Conservation (phyloP, 2,888 invertebrate genomes). For the Zhengitettix transpicula region DNA sequence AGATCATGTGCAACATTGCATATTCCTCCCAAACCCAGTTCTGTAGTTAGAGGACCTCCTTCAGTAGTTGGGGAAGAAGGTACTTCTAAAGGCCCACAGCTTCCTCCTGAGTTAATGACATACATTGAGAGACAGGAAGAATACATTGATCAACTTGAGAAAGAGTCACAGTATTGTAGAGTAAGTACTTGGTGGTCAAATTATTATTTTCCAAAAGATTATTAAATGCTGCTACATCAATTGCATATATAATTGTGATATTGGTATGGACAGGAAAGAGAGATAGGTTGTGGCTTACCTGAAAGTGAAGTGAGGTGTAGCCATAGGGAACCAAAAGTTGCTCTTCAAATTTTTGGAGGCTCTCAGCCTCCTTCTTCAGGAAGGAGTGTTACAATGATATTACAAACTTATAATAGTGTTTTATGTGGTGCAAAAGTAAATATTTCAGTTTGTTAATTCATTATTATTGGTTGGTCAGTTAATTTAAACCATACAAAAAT, state of each 20-base stretch:
- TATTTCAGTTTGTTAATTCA: no score
- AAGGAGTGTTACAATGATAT: no score
- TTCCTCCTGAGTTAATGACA: conserved; percentile 54
- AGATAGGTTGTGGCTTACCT: no score
- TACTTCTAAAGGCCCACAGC: conserved; percentile 6
- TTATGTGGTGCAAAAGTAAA: no score
- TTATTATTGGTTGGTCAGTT: no score
- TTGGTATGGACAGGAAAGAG: background rate
- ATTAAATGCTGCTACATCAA: background rate
- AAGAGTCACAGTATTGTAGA: conserved; percentile 69
- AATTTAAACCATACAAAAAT: no score
- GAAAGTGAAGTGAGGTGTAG: no score
- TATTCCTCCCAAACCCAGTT: conserved; percentile 2
- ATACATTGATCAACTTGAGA: conserved; percentile 71
- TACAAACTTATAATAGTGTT: no score
- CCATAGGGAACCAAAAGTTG: no score
- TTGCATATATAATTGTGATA: background rate
- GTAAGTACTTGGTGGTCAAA: conserved; percentile 26
- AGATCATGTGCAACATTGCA: conserved; percentile 2
- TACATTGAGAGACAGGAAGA: conserved; percentile 77
- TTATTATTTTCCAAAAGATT: background rate
- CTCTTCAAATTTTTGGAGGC: no score
- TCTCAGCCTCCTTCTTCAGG: background rate
- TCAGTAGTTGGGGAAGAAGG: background rate
- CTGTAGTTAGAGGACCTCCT: background rate